These are phyloP conservation scores for Papilio xuthus DNA, from an alignment of 1,140 invertebrate species.

Conservation along the genomic window DNA sequence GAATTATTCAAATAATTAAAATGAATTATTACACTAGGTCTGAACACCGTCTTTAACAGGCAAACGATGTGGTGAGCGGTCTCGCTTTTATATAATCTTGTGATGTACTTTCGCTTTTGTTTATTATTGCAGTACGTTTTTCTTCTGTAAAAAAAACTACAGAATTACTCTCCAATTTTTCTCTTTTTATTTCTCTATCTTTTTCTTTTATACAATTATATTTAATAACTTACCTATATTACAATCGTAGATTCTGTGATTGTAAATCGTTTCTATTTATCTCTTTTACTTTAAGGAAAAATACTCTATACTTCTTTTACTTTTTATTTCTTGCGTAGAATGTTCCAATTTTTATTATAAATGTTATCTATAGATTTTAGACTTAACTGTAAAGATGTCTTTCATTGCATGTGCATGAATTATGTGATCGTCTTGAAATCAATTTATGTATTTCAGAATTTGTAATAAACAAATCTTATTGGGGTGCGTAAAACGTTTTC, in stretches of 20 bases:
- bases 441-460: background rate
- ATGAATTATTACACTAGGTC: conserved; percentile 26
- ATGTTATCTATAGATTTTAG: too few species aligned
- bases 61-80: conserved; percentile 34
- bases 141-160: background rate
- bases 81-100: conserved; percentile 17
- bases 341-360: background rate
- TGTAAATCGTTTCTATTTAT: background rate
- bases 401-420: conserved; percentile 36
- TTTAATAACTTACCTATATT: background rate
- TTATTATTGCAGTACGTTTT: background rate
- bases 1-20: conserved; percentile 20
- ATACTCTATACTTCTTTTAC: background rate
- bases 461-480: background rate
- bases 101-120: conserved; percentile 20
- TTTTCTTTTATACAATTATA: background rate
- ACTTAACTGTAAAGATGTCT: background rate
- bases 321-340: background rate
- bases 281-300: background rate
- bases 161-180: background rate
- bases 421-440: background rate
- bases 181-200: background rate
- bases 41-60: conserved; percentile 35
- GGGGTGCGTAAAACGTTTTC: background rate
- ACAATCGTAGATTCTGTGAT: background rate